Evolutionary conservation across 2,113 vertebrate species (phyloP).

Genomic region (Alethe castanea): DNA sequence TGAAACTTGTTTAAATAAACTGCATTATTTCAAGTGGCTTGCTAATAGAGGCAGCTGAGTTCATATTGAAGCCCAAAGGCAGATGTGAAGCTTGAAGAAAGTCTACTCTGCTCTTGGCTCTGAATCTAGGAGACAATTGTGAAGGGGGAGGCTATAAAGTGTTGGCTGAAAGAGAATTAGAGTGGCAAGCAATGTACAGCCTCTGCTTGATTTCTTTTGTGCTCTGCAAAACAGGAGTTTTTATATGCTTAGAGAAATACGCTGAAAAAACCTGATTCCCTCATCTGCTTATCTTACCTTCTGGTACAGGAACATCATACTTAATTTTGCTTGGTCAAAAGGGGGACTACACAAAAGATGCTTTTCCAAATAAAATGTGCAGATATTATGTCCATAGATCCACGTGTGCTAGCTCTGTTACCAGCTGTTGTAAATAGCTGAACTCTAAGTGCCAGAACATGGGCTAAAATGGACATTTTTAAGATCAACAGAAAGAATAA

Average conservation of each 20-base stretch:
- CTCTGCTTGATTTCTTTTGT: neutral
- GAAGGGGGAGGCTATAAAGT: neutral
- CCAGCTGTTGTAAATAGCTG: neutral
- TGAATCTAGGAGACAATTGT: neutral
- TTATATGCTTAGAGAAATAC: neutral
- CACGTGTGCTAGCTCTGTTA: neutral
- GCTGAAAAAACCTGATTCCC: neutral
- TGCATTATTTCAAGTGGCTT: neutral
- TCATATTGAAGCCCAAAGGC: neutral
- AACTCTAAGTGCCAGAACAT: neutral
- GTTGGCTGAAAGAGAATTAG: neutral
- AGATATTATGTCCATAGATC: neutral
- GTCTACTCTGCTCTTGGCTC: neutral
- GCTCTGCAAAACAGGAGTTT: neutral
- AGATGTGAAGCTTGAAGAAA: neutral
- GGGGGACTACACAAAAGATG: neutral
- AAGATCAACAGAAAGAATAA: neutral
- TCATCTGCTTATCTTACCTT: neutral
- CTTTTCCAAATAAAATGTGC: neutral
- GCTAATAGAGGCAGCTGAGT: neutral
- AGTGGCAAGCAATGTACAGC: neutral
- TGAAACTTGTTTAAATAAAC: neutral
- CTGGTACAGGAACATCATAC: neutral
- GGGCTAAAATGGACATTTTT: neutral
- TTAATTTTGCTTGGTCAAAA: neutral